These are phyloP conservation scores for Diuraphis noxia DNA, from an alignment of 1,140 invertebrate species.

Conservation along the genomic window DNA sequence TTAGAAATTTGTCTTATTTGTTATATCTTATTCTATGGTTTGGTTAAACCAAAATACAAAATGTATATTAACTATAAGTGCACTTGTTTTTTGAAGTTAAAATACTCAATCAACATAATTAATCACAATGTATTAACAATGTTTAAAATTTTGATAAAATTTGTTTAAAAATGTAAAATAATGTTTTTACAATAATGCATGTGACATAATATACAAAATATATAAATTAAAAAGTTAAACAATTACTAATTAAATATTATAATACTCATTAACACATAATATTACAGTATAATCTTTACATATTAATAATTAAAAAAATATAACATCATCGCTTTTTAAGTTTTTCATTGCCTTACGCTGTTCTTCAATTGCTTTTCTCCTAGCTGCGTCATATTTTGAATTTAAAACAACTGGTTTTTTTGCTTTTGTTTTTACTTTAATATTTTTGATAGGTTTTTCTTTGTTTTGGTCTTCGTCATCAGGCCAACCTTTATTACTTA, in stretches of 20 bases:
- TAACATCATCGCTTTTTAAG: conserved; percentile 47
- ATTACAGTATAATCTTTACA: conserved; percentile 22
- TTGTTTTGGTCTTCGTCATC: neutral
- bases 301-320: conserved; percentile 20
- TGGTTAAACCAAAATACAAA: conserved; percentile 37
- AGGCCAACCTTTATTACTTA: conserved; percentile 35
- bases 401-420: conserved; percentile 44
- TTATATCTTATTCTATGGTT: conserved; percentile 33
- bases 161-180: conserved; percentile 41
- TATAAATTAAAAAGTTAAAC: conserved; percentile 35
- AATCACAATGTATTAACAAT: conserved; percentile 8
- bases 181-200: conserved; percentile 32
- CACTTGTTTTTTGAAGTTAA: conserved; percentile 43
- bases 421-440: conserved; percentile 38
- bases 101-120: conserved; percentile 44
- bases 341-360: conserved; percentile 49
- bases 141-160: conserved; percentile 30
- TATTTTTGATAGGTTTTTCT: conserved; percentile 10
- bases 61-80: conserved; percentile 42
- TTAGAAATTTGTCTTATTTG: conserved; percentile 11
- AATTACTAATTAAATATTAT: conserved; percentile 45
- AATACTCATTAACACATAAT: conserved; percentile 42
- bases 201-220: conserved; percentile 15
- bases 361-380: conserved; percentile 50
- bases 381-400: conserved; percentile 39